Base-by-base conservation (phyloP, 30 jellyfish, hydroid and myxozoan species). In the Cassiopea andromeda region DNA sequence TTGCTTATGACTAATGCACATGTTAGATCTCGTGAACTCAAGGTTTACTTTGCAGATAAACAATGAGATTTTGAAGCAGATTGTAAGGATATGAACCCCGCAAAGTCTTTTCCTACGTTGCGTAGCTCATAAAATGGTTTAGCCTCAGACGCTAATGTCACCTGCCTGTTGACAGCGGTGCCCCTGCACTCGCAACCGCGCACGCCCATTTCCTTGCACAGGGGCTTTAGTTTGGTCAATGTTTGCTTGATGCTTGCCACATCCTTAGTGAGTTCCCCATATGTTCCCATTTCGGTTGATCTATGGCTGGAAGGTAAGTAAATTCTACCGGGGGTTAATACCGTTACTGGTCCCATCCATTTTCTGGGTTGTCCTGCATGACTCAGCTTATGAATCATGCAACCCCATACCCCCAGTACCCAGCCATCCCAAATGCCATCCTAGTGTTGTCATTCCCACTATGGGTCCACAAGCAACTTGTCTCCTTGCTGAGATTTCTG, bases 281-380 rank as follows among this genome's bases (percentile, higher is more conserved):
- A 9, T 78, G 47, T 15, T 78, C 49, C 87, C 16, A 77, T 38
- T 69, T 69, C 47, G 68, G 68, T 7, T 58, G 68, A 58, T 27
- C 38, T 27, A 27, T 27, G 38, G 38, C 38, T 27, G 38, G 38
- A 27, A 27, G 38, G 38, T 0, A 27, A 27, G 38, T 27, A 27
- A 27, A 27, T 27, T 27, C 38, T 27, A 27, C 38, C 38, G 48
- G 82, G 90, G 12, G 66, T 81, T 10, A 19, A 81, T 44, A 81
- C 90, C 90, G 44, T 81, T 49, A 80, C 80, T 80, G 89, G 78
- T 72, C 81, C 81, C 60, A 59, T 80, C 4, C 10, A 81, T 58
- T 58, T 58, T 58, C 68, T 58, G 68, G 68, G 68, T 14, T 58
- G 68, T 58, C 68, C 68, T 14, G 14, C 68, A 58, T 58, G 68